Evolutionary conservation across 2,797 vertebrate genomes (phyloP).

Genomic region (Pseudotriccus pelzelni): DNA sequence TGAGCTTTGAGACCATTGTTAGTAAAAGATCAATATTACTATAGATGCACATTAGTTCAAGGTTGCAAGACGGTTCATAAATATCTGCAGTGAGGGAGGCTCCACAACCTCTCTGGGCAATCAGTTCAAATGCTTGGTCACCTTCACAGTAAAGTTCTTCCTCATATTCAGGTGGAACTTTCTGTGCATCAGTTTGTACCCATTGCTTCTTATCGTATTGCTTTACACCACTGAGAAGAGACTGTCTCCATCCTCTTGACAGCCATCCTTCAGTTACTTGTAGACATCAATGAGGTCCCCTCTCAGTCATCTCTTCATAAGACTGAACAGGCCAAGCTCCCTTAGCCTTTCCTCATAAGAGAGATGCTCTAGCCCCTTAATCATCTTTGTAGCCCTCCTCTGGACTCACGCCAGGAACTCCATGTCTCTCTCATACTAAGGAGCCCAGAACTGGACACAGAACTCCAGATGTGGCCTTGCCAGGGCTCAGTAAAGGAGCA

Average conservation of each 20-base stretch:
- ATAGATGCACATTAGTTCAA: accelerated
- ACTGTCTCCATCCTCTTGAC: background rate
- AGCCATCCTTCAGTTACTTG: no score
- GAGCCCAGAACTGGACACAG: background rate
- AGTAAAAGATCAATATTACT: background rate
- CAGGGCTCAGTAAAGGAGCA: background rate
- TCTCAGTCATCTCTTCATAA: background rate
- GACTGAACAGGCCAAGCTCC: background rate
- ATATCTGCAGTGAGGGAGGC: background rate
- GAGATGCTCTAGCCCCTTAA: background rate
- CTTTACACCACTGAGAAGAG: background rate
- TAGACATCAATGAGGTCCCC: background rate
- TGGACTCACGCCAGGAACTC: background rate
- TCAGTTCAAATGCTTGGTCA: background rate
- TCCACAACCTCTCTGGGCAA: background rate
- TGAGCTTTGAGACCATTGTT: background rate
- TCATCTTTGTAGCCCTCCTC: background rate
- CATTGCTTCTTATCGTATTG: background rate
- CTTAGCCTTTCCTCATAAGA: background rate
- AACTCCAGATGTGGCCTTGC: background rate
- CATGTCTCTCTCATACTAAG: background rate
- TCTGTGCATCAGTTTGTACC: background rate
- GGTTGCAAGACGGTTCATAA: background rate
- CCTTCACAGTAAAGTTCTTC: background rate
- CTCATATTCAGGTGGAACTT: background rate